Base-by-base conservation (phyloP, 2,888 invertebrate species). In the Brachynemurus nebulosus region DNA sequence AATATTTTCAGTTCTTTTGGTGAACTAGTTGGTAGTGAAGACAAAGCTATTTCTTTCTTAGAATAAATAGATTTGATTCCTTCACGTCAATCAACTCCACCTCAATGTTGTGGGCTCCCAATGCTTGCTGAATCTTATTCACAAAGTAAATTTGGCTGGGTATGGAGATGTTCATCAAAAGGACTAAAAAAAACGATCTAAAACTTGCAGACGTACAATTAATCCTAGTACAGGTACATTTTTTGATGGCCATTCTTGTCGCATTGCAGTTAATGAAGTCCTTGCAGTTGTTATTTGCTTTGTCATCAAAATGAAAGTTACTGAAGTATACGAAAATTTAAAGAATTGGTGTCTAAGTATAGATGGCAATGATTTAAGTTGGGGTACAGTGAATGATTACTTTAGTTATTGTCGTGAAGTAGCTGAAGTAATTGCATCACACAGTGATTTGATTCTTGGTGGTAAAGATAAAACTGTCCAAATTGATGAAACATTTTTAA, bases 401-500 rank as follows among this genome's bases (percentile, higher is more conserved):
- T 39, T 20, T 21, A 39, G 39, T 17, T 39, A 39, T 11, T 39
- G 39, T 20, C 19, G 18, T 20, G 39, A 39, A n/a, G 14, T 39
- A 19, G n/a, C 20, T 20, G 39, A 39, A 19, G 39, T 39, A 18
- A 18, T 37, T 6, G 37, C 17, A 14, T 37, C 37, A 11, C 8
- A 39, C 16, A 19, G 18, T n/a, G 39, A 39, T 39, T 19, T 39
- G 7, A 11, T 9, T 14, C 9, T 49, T 19, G 46, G 48, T 33
- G 48, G 48, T n/a, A 38, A 36, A 2, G 43, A 40, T 16, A 49
- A 47, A 47, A 47, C 44, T 12, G 48, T 48, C n/a, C 43, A 48
- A 34, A 45, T 48, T 23, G 48, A 48, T 34, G 45, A 51, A 42
- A 51, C 43, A 8, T 51, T 51, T 40, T 40, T 49, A 6, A 49